Base-by-base conservation (phyloP, 2,113 vertebrate species). In the Euleptes europaea region DNA sequence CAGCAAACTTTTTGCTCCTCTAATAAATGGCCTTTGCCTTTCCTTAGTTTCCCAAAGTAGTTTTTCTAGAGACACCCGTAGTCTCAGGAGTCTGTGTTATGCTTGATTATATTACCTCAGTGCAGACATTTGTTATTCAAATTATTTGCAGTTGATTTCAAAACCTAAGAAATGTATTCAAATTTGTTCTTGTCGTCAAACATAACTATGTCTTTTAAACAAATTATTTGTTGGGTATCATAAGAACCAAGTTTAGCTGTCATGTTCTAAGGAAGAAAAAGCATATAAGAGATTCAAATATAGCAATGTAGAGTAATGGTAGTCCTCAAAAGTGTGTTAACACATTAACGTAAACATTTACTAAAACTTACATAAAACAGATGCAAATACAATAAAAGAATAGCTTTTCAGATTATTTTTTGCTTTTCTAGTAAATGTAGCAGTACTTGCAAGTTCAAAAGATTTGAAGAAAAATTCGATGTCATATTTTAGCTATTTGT, bases 111-210 rank as follows among this genome's bases (percentile, higher is more conserved):
- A 26, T 42, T 75, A 69, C 57, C 13, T 60, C 60, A 76, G 35
- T 66, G 35, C 47, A 54, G 74, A 31, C 81, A 15, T 60, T 91
- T 86, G 33, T 67, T 88, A 80, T 54, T 84, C 40, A 84, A 66
- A 83, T 63, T 60, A 75, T 65, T 28, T 66, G 49, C 42, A 38
- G 14, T 31, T 4, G 57, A 51, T 65, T 83, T 33, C 26, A 2
- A 19, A 17, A 66, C 71, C 63, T 23, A 63, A 38, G 42, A 75
- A 75, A 80, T 86, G 26, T 66, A 60, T 76, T 78, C 23, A 69
- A 63, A 31, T 73, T 86, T 71, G 21, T 81, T 38, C 13, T 4
- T 74, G 11, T 17, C 85, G 82, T 86, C 75, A 5, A 28, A 42
- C 40, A 9, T 38, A 78, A 42, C 65, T 44, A 69, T 73, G 2